These are phyloP conservation scores for Sminthurinus signatus DNA, from an alignment of 1,140 invertebrate genomes.

Conservation along the genomic window DNA sequence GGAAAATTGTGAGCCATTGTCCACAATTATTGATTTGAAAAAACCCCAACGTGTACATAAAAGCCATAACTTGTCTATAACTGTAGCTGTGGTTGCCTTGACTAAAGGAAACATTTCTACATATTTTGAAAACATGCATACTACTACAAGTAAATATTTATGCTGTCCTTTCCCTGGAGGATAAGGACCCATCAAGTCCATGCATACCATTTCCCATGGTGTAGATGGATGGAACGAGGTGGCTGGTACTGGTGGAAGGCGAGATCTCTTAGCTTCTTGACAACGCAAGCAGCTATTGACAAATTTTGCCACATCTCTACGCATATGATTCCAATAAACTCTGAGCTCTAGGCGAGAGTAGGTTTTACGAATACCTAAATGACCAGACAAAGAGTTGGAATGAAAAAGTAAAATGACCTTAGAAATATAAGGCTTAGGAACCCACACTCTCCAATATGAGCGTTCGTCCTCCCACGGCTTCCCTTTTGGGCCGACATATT, in stretches of 20 bases:
- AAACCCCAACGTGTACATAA: constrained; percentile 10
- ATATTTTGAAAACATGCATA: constrained; percentile 41
- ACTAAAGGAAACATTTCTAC: constrained; percentile 47
- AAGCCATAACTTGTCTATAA: constrained; percentile 10
- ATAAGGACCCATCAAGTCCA: constrained; percentile 12
- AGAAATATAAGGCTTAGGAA: background rate
- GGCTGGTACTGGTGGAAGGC: background rate
- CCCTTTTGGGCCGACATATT: constrained; percentile 3
- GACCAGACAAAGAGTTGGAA: background rate
- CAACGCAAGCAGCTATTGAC: constrained; percentile 10
- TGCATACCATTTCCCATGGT: constrained; percentile 10
- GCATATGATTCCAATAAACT: constrained; percentile 14
- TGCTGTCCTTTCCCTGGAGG: background rate
- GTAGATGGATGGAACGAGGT: background rate
- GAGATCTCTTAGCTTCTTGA: background rate
- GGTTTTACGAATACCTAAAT: constrained; percentile 25
- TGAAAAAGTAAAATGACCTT: constrained; percentile 13
- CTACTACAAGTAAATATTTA: background rate
- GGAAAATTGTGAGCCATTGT: constrained; percentile 23
- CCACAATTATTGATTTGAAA: constrained; percentile 13
- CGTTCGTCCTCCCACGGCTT: constrained; percentile 25
- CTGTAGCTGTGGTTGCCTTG: constrained; percentile 42
- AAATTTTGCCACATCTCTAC: constrained; percentile 13
- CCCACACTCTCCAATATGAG: constrained; percentile 13
- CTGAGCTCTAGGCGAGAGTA: constrained; percentile 8